Percentiles rank a stretch among this genome's conserved stretches.
Evolutionary conservation across 2,113 vertebrate species (phyloP).

Genomic region (Melospiza georgiana): DNA sequence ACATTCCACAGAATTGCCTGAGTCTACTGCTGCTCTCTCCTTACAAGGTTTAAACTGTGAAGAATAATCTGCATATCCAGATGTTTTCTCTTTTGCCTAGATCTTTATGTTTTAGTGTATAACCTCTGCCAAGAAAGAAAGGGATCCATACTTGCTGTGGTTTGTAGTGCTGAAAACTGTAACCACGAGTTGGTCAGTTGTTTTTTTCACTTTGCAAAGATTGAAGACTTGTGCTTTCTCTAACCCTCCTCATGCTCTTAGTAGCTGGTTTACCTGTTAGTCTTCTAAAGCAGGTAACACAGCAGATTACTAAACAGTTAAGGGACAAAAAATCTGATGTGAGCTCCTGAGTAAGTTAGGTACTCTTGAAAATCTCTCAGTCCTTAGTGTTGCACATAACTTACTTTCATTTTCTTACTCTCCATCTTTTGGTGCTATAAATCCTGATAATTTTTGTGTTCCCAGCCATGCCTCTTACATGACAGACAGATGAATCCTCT

Average conservation of each 20-base stretch:
- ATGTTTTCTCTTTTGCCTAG: constrained; percentile 21
- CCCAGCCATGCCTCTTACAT: neutral
- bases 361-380: neutral
- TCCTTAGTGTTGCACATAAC: neutral
- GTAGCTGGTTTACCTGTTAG: neutral
- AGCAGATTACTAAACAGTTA: neutral
- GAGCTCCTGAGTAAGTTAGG: neutral
- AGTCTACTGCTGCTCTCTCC: constrained; percentile 15
- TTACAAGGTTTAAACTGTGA: constrained; percentile 31
- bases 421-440: neutral
- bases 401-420: neutral
- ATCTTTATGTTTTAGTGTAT: constrained; percentile 26
- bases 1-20: neutral
- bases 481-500: neutral
- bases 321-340: neutral
- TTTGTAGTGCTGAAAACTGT: constrained; percentile 44
- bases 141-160: neutral
- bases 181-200: neutral
- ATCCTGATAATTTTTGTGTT: neutral
- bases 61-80: constrained; percentile 41
- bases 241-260: neutral
- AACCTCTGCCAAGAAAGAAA: neutral
- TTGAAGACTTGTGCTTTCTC: neutral
- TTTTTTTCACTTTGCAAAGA: neutral
- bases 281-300: neutral